phyloP scores from a whole-genome alignment of 1,140 invertebrate species.

The Dendrolimus punctatus region DNA sequence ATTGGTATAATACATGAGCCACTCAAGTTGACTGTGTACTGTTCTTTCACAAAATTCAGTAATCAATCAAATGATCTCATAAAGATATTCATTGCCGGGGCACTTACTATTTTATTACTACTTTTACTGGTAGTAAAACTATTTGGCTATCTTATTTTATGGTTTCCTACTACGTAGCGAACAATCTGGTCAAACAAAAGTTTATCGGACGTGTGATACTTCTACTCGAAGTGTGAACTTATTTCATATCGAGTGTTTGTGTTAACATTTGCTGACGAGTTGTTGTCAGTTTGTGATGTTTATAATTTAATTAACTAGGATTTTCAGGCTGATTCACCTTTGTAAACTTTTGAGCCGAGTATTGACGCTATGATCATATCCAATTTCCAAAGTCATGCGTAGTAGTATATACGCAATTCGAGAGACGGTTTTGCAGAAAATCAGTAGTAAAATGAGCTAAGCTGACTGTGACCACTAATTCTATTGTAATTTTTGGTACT shows the following conservation, averaged over 20 bases:
- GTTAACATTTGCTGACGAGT: not conserved
- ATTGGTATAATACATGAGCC: not conserved
- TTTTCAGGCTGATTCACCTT: not conserved
- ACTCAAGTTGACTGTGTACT: not conserved
- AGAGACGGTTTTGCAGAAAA: too few relatives aligned
- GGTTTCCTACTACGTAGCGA: slow-evolving; percentile 26
- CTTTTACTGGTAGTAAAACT: slow-evolving; percentile 41
- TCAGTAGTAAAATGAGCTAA: too few relatives aligned
- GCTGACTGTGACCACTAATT: too few relatives aligned
- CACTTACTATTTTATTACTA: slow-evolving; percentile 39
- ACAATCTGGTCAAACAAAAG: slow-evolving; percentile 26
- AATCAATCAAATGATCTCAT: slow-evolving; percentile 45
- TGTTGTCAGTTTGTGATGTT: not conserved
- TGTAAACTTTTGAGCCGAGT: not conserved
- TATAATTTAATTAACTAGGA: not conserved
- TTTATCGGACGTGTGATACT: slow-evolving; percentile 27
- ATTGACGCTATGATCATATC: not conserved
- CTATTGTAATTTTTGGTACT: too few relatives aligned
- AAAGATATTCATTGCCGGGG: slow-evolving; percentile 42
- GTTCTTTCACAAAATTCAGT: slow-evolving; percentile 23
- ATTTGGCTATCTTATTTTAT: slow-evolving; percentile 45
- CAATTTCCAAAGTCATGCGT: too few relatives aligned
- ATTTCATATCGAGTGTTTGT: slow-evolving; percentile 1
- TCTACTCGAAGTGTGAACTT: slow-evolving; percentile 2
- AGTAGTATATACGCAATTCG: too few relatives aligned